Conservation (phyloP, 1,140 invertebrate genomes). For the Cotesia vestalis region DNA sequence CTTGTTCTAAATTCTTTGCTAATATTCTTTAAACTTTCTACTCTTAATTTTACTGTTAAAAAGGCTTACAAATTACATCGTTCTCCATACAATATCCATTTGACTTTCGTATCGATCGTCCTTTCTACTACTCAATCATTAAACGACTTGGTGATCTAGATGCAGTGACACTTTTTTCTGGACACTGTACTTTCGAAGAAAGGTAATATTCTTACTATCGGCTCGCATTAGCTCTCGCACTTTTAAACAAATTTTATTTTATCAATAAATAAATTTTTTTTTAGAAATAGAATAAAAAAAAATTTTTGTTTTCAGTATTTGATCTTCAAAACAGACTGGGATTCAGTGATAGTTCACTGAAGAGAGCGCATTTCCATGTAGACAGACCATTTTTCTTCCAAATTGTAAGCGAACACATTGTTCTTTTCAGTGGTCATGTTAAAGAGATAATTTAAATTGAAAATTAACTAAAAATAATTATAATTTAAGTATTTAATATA, state of each 20-base stretch:
- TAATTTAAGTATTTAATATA: not conserved
- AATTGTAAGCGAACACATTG: conserved; percentile 22
- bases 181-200: conserved; percentile 15
- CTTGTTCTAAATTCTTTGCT: not conserved
- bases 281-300: not conserved
- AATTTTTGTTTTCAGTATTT: conserved; percentile 22
- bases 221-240: not conserved
- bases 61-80: conserved; percentile 31
- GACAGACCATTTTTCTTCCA: conserved; percentile 22
- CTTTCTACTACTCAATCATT: conserved; percentile 46
- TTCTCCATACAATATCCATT: conserved; percentile 33
- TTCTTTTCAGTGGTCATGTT: conserved; percentile 17
- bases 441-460: not conserved
- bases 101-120: conserved; percentile 42
- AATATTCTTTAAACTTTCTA: not conserved
- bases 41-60: conserved; percentile 28
- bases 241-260: not conserved
- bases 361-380: conserved; percentile 20
- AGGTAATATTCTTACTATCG: conserved; percentile 9
- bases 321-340: conserved; percentile 28
- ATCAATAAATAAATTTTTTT: not conserved
- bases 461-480: too few relatives aligned
- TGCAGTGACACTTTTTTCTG: conserved; percentile 26
- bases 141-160: conserved; percentile 28
- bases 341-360: not conserved